Evolutionary conservation across 1,140 invertebrate genomes (phyloP).

Genomic region (Leptopilina clavipes): DNA sequence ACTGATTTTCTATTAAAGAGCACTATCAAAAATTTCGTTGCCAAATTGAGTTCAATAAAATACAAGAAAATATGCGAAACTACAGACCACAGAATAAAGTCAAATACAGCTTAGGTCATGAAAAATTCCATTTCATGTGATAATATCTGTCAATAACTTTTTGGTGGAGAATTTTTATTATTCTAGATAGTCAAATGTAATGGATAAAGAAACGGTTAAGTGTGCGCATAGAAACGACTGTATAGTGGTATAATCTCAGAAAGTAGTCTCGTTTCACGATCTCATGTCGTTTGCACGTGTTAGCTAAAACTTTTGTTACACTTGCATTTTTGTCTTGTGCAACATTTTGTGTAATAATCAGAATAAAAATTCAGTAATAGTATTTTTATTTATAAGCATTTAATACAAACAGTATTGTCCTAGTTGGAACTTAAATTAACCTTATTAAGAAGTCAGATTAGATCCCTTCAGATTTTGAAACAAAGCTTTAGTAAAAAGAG

Average conservation of each 20-base stretch:
- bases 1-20: constrained; percentile 32
- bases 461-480: constrained; percentile 41
- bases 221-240: no score
- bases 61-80: background rate
- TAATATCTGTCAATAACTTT: constrained; percentile 33
- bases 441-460: no score
- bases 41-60: background rate
- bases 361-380: constrained; percentile 29
- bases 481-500: constrained; percentile 44
- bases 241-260: no score
- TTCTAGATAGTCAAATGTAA: background rate
- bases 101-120: constrained; percentile 22
- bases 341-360: no score
- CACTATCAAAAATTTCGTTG: background rate
- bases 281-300: constrained; percentile 23
- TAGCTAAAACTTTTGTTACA: constrained; percentile 17
- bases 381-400: constrained; percentile 12
- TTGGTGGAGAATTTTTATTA: background rate
- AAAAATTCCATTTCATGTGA: constrained; percentile 36
- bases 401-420: constrained; percentile 41
- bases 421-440: no score
- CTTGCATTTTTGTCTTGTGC: no score
- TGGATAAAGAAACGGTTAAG: background rate
- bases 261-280: no score
- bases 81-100: background rate